Percentiles rank a stretch among this genome's conserved stretches.
phyloP scores from a whole-genome alignment of 2,113 vertebrate genomes.

The Cavia porcellus region DNA sequence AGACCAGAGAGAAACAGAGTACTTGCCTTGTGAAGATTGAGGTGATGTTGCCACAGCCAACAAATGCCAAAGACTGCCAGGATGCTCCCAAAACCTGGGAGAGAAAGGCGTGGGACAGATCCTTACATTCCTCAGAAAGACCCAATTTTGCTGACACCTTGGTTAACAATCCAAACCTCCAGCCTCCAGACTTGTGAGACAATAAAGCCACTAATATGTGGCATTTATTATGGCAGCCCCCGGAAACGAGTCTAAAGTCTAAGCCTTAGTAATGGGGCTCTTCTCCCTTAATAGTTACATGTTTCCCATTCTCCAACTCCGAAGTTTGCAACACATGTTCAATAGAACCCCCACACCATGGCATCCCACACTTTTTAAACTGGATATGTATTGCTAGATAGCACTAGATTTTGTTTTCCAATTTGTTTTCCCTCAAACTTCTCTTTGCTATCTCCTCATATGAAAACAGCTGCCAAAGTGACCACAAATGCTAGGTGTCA shows the following conservation, averaged over 20 bases:
- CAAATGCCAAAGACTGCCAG: background rate
- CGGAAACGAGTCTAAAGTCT: background rate
- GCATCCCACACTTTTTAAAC: background rate
- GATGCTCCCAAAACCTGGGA: background rate
- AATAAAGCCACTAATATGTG: background rate
- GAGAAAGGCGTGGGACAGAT: background rate
- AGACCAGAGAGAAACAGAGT: background rate
- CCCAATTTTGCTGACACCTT: background rate
- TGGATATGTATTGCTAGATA: background rate
- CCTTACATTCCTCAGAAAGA: background rate
- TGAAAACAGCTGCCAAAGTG: background rate
- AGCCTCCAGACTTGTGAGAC: background rate
- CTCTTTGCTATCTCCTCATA: background rate
- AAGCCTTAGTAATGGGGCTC: background rate
- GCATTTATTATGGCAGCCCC: background rate
- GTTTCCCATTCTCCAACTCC: background rate
- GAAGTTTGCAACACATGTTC: background rate
- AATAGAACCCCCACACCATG: background rate
- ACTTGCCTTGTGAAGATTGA: background rate
- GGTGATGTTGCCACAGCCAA: background rate
- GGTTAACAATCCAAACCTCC: background rate
- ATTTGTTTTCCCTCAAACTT: background rate
- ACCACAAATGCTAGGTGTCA: background rate
- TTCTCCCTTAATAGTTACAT: background rate
- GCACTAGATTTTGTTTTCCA: slow-evolving; percentile 50